Evolutionary conservation across 1,140 invertebrate species (phyloP), one percentile per base, ranked within the genome.

Genomic region (Tachypleus tridentatus): DNA sequence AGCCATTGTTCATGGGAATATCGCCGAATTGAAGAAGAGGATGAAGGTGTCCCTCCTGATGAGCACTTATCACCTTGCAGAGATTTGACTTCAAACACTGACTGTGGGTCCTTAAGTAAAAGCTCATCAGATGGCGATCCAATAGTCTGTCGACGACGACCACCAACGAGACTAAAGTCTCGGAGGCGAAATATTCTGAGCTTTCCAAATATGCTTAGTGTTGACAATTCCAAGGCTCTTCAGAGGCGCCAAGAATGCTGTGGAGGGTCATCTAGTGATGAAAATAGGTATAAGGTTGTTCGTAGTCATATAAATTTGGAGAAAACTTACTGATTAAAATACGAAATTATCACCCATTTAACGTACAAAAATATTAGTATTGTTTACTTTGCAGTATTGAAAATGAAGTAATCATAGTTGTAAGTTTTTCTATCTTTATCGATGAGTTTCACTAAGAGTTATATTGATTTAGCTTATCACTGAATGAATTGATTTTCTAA

Each of bases 251-350:
- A 87, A 69, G 87, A 90, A 71, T 88, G 86, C 71, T 80, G 80
- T 58, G 81, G 81, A 48, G 88, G 88, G 75, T 91, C 88, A 74
- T 91, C 88, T 10, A 91, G 88, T 4, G 89, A 92, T 76, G 89
- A 91, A 76, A 91, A 90, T 75, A 80, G 88, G 70, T 70, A 54
- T 8, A 54, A 29, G 29, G 2, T 29, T 29, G 29, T 29, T 29
- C 0, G 29, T 29, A 29, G 29, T 29, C 29, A 29, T 29, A 29
- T 29, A 29, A 29, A 29, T 29, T 29, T 29, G 29, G 29, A 29
- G 29, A 29, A 29, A 29, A 29, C 29, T 29, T 29, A 29, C 29
- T 29, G 29, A 29, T 29, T 29, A 29, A 29, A 29, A 29, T 29
- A 29, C 2, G 29, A 29, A 29, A 29, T 29, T 29, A 29, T 29